phyloP scores from a whole-genome alignment of 2,113 vertebrate genomes.

The Dipodomys spectabilis region DNA sequence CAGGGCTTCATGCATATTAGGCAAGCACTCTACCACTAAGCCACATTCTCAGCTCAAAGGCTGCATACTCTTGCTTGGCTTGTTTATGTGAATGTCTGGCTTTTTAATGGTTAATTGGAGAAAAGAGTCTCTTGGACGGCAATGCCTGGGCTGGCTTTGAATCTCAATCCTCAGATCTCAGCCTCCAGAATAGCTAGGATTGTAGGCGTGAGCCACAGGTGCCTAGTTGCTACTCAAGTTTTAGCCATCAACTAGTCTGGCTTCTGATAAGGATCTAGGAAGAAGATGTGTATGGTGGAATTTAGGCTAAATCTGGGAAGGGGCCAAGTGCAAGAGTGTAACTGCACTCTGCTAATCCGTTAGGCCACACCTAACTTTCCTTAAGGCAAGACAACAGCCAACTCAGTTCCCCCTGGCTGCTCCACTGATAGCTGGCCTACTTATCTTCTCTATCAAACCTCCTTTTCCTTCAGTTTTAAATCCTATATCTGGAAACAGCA shows the following conservation, averaged over 20 bases:
- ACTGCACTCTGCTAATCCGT: not conserved
- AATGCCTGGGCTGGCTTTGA: no score
- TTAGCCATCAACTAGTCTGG: not conserved
- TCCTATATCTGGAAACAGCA: not conserved
- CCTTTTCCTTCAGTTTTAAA: not conserved
- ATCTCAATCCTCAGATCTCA: no score
- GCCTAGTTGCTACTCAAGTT: not conserved
- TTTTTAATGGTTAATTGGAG: no score
- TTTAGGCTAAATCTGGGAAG: slow-evolving; percentile 8
- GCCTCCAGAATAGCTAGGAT: no score
- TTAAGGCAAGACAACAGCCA: not conserved
- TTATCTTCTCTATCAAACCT: not conserved
- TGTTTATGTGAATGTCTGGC: no score
- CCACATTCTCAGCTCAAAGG: no score
- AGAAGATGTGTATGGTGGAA: not conserved
- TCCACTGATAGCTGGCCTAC: not conserved
- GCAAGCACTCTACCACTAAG: no score
- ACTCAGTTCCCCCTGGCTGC: not conserved
- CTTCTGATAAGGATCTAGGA: not conserved
- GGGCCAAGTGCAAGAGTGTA: not conserved
- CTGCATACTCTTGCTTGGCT: no score
- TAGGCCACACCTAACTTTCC: not conserved
- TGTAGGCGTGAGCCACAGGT: no score
- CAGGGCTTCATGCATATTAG: no score
- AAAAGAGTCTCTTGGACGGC: no score